A percentile compares a stretch with the other conserved stretches of the same genome.
Evolutionary conservation across 2,113 vertebrate species (phyloP).

Genomic region (Protobothrops flavoviridis): DNA sequence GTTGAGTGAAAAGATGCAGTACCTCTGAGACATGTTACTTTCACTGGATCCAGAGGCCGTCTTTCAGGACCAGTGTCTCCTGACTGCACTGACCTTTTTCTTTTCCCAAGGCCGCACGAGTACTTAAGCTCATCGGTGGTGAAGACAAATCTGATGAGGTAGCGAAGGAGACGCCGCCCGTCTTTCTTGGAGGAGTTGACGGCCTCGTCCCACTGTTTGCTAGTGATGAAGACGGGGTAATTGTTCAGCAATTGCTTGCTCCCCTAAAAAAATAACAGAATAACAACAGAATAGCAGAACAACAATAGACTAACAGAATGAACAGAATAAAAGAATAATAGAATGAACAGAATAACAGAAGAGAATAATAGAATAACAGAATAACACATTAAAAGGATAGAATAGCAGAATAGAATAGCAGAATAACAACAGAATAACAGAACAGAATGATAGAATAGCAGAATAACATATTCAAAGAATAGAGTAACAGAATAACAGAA

Average conservation of each 20-base stretch:
- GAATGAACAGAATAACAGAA: neutral
- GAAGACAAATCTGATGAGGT: conserved; percentile 99
- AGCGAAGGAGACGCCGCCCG: conserved; percentile 91
- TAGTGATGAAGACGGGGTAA: conserved; percentile 98
- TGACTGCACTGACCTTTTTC: conserved; percentile 97
- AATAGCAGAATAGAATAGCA: no score
- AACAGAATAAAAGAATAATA: no score
- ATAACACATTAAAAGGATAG: no score
- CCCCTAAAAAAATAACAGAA: conserved; percentile 70
- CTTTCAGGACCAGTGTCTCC: conserved; percentile 95
- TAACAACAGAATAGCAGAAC: conserved; percentile 32
- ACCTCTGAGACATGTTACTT: conserved; percentile 99
- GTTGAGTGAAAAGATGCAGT: conserved; percentile 81
- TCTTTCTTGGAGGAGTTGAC: conserved; percentile 99
- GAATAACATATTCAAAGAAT: no score
- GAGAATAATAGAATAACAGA: no score
- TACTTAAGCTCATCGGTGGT: conserved; percentile 99
- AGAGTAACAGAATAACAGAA: no score
- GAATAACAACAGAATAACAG: neutral
- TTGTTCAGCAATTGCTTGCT: conserved; percentile 98
- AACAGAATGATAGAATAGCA: neutral
- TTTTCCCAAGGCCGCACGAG: conserved; percentile 98
- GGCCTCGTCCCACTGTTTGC: conserved; percentile 99
- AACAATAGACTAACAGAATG: no score
- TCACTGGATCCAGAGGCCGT: conserved; percentile 96